These are phyloP conservation scores for Campylomormyrus tamandua DNA, from an alignment of 2,113 vertebrate genomes.

Conservation along the genomic window DNA sequence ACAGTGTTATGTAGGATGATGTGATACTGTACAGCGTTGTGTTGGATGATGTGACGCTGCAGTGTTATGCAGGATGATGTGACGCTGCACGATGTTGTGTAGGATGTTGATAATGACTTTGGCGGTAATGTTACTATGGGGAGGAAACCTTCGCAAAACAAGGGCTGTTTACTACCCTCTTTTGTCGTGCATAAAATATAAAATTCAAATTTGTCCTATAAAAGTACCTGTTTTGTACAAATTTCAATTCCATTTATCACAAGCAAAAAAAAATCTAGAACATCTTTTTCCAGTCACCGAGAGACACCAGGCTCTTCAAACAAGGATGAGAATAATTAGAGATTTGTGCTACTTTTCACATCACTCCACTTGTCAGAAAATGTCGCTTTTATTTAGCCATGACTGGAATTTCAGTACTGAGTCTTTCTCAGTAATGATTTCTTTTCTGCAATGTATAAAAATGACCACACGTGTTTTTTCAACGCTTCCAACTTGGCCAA, in stretches of 20 bases:
- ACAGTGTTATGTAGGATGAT: neutral
- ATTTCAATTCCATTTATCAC: neutral
- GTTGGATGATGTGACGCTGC: neutral
- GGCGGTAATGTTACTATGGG: neutral
- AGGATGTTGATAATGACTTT: neutral
- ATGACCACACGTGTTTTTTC: neutral
- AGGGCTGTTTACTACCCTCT: neutral
- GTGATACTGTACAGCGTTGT: neutral
- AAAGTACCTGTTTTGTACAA: neutral
- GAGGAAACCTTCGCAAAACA: neutral
- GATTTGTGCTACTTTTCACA: neutral
- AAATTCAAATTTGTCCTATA: neutral
- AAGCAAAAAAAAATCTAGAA: neutral
- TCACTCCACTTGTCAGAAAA: neutral
- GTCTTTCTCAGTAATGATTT: neutral
- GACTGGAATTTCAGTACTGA: neutral
- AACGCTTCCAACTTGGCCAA: conserved; percentile 26
- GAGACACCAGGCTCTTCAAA: neutral
- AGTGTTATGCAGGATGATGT: neutral
- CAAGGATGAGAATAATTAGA: neutral
- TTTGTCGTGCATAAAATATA: neutral
- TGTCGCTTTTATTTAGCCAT: neutral
- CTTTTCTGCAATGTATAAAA: neutral
- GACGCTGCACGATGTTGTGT: no score
- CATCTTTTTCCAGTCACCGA: neutral